Evolutionary conservation across 2,113 vertebrate genomes (phyloP).

Genomic region (Neotragus pygmaeus): DNA sequence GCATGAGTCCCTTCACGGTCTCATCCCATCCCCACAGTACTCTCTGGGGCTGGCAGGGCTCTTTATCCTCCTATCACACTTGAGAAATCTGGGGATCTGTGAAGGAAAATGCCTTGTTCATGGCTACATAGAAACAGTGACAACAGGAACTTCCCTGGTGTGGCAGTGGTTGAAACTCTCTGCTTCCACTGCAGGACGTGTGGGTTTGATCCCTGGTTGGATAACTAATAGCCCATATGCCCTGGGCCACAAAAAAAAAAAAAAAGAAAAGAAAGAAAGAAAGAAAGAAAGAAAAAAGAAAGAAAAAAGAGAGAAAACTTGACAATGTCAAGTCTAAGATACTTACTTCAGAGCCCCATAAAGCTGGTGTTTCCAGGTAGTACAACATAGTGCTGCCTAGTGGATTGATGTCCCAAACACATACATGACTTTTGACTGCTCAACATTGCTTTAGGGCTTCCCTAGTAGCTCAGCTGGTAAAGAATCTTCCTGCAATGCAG

Average conservation of each 20-base stretch:
- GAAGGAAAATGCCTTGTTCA: not conserved
- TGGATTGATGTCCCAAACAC: not conserved
- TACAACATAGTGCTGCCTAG: rapidly evolving
- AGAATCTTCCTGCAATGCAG: not conserved
- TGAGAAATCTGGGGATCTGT: not conserved
- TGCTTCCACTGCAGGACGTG: not conserved
- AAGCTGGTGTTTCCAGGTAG: not conserved
- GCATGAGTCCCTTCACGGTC: rapidly evolving
- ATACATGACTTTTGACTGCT: not conserved
- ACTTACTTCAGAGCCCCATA: not conserved
- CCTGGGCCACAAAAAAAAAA: not conserved
- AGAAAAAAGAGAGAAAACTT: not conserved
- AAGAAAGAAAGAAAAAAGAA: not conserved
- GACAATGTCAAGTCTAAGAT: not conserved
- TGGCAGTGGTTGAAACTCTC: not conserved
- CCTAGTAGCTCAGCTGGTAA: not conserved
- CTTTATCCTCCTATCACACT: not conserved
- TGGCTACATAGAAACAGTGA: not conserved
- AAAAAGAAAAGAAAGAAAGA: not conserved
- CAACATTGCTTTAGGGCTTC: not conserved
- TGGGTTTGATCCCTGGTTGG: not conserved
- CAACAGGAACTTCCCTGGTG: not conserved
- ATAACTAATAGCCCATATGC: not conserved
- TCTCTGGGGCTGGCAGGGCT: not conserved
- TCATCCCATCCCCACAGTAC: not conserved